phyloP scores from a whole-genome alignment of 2,888 invertebrate species.

The Orthosia cruda region DNA sequence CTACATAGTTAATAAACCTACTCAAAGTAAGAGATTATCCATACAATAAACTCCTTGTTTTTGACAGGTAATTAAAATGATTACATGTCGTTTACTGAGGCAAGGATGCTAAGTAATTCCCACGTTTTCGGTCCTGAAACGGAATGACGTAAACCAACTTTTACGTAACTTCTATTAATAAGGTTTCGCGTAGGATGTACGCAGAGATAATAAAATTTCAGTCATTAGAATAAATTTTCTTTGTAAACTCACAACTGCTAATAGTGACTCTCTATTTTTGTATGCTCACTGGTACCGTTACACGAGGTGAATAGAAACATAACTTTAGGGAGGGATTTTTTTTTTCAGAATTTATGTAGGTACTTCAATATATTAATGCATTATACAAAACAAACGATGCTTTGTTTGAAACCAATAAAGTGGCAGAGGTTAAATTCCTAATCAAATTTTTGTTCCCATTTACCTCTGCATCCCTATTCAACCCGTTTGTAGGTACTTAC shows the following conservation, averaged over 20 bases:
- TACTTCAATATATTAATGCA: too few relatives aligned
- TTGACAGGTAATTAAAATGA: constrained; percentile 44
- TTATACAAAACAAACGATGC: too few relatives aligned
- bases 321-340: too few relatives aligned
- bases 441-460: too few relatives aligned
- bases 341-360: too few relatives aligned
- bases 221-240: background rate
- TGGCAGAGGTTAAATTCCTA: too few relatives aligned
- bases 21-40: constrained; percentile 9
- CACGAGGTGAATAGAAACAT: too few relatives aligned
- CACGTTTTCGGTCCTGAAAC: constrained; percentile 4
- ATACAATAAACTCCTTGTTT: constrained; percentile 18
- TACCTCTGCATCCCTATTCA: too few relatives aligned
- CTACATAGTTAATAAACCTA: background rate
- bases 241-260: background rate
- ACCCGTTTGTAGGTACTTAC: too few relatives aligned
- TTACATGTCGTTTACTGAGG: background rate
- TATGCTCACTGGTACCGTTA: background rate
- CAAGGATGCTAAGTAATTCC: constrained; percentile 25
- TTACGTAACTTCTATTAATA: constrained; percentile 22
- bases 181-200: background rate
- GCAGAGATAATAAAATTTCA: background rate
- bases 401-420: too few relatives aligned
- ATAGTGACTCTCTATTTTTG: background rate
- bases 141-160: background rate